Conservation (phyloP, 2,113 vertebrate species). For the Carassius auratus region DNA sequence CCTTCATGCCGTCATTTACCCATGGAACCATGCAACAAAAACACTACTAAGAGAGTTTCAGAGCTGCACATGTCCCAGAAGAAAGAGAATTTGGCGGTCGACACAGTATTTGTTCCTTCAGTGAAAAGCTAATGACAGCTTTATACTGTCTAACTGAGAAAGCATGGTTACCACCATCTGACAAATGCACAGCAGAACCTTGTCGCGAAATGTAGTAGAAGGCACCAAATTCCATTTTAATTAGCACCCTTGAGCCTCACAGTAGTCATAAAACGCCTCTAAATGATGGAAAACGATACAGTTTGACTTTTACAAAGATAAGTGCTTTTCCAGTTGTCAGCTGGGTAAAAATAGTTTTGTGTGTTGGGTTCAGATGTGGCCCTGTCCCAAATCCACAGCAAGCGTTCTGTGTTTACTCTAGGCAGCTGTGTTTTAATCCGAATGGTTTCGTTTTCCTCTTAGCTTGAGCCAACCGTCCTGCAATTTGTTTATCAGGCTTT, state of each 20-base stretch:
- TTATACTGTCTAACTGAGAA: slow-evolving; percentile 64
- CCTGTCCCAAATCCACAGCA: slow-evolving; percentile 67
- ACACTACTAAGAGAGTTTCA: slow-evolving; percentile 10
- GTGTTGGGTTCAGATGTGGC: slow-evolving; percentile 70
- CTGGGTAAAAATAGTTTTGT: slow-evolving; percentile 71
- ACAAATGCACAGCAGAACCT: slow-evolving; percentile 45
- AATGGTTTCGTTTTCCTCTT: slow-evolving; percentile 60
- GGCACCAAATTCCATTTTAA: slow-evolving; percentile 75
- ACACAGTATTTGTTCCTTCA: slow-evolving; percentile 25
- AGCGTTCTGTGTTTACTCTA: slow-evolving; percentile 67
- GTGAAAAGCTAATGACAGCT: slow-evolving; percentile 54
- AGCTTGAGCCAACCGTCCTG: slow-evolving; percentile 46
- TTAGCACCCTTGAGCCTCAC: slow-evolving; percentile 81
- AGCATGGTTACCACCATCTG: slow-evolving; percentile 53
- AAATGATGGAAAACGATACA: slow-evolving; percentile 68
- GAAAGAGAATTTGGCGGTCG: not conserved
- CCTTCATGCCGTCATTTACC: slow-evolving; percentile 44
- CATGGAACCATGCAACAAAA: slow-evolving; percentile 32
- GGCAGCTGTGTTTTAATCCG: slow-evolving; percentile 68
- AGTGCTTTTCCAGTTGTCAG: slow-evolving; percentile 83
- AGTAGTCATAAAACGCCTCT: slow-evolving; percentile 74
- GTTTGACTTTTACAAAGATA: slow-evolving; percentile 74
- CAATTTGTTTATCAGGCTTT: slow-evolving; percentile 6
- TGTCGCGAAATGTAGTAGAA: slow-evolving; percentile 44
- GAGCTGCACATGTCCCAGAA: slow-evolving; percentile 19